Evolutionary conservation across 1,140 invertebrate species (phyloP), one percentile per base, ranked within the genome.

Genomic region (Himalopsyche phryganea): DNA sequence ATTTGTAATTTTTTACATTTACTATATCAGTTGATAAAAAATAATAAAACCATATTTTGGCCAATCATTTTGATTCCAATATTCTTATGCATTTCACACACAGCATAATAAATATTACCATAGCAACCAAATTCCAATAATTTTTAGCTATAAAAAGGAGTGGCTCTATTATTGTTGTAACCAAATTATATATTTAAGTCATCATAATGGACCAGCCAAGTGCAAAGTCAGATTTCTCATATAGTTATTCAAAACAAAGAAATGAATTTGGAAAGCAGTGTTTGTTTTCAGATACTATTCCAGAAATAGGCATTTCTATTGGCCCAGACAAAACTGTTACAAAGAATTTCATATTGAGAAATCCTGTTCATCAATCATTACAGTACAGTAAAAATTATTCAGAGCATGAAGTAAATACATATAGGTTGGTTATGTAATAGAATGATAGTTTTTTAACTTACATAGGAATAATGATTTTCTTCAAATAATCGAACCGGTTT

Each of bases 301-400:
- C 87, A 2, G 86, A 90, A 67, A 67, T 91, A 15, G 79, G 88
- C 54, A 83, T 87, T 14, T 86, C 88, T 67, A 88, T 91, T 63
- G 77, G 81, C 17, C 82, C 88, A 15, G 85, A 93, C 73, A 79
- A 82, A 33, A 75, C 78, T 2, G 65, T 85, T 19, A 77, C 80
- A 56, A 81, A 84, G 54, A 81, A 89, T 69, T 94, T 85, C 66
- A 85, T 92, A 56, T 77, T 86, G 23, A 74, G 85, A 63, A 87
- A 90, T 75, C 86, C 87, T 0, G 81, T 88, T 4, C 74, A 84
- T 59, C 78, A 82, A 50, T 77, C 70, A 38, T 82, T 83, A 40
- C 86, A 89, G 72, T 84, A 81, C 65, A 80, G 81, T 10, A 79
- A 80, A 51, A 78, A 74, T 60, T 85, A 80, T 68, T 82, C 85